Base-by-base conservation (phyloP, 2,113 vertebrate species). In the Pangasianodon hypophthalmus region DNA sequence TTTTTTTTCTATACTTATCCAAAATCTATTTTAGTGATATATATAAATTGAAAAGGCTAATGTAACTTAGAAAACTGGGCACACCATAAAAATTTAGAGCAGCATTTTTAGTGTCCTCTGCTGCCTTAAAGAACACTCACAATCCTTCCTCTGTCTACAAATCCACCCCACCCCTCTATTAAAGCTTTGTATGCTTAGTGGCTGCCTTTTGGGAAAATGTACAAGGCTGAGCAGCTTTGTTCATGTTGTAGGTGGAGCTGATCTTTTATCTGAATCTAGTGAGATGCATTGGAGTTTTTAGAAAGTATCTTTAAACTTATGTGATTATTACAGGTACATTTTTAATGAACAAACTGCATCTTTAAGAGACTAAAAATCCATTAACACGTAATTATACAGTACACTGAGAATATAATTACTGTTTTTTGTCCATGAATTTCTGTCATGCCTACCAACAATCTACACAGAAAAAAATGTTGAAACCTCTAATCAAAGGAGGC, bases 361-460 rank as follows among this genome's bases (percentile, higher is more conserved):
- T 26, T 56, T 21, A 83, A 58, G 21, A 44, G 21, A 13, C 56
- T 41, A 19, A 56, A 60, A 44, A 21, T 46, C 58, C 41, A 85
- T 44, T 85, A 44, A 62, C 81, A 19, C 3, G 6, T 29, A 32
- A 37, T 54, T 32, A 52, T 41, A 50, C 5, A 64, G 1, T 91
- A 87, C 37, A 77, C 64, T 81, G 86, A 10, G 37, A 75, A 86
- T 90, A 90, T 95, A 95, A 94, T 94, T 94, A 87, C 87, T 88
- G 87, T 90, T 69, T 92, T 80, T 88, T 91, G 60, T 89, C 21
- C 87, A 88, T 88, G 81, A 87, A 79, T 29, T 18, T 41, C 73
- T 91, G 44, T 87, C 89, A 93, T 86, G 73, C 92, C 92, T 93
- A 91, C 91, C 16, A 73, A 73, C 90, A 92, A 16, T 89, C 85